Base-by-base conservation (phyloP, 2,888 invertebrate genomes). In the Nipponacmea schrenckii region DNA sequence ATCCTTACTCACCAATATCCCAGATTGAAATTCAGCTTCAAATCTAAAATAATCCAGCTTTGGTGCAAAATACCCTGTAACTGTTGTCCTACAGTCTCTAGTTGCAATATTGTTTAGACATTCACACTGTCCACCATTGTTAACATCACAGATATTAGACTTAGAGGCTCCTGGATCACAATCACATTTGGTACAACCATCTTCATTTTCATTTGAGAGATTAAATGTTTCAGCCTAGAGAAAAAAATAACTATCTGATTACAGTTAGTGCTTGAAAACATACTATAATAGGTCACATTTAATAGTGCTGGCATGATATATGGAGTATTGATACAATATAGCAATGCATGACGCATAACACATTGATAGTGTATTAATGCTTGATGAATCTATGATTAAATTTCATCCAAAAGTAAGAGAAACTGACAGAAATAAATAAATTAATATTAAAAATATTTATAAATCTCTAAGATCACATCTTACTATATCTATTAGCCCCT, bases 151-250 rank as follows among this genome's bases (percentile, higher is more conserved):
- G 8, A 50, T 45, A 10, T 64, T 62, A 66, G 56, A 70, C 2
- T 48, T 14, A 10, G 82, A 75, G 10, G 71, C 80, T 8, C 84
- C 84, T 0, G 74, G 72, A 64, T 79, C 80, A 69, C 84, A 84
- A 44, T 74, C 78, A 70, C 84, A 84, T 7, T 67, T 39, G 0
- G 73, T 74, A 48, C 84, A 84, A 2, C 84, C 84, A 17, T 79
- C 77, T 0, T 76, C 71, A 66, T 81, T 81, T 7, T 39, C 56
- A 0, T 63, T 64, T 44, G 46, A 65, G 64, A 82, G 67, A 66
- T 75, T 74, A 68, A 68, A 83, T 50, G 71, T 77, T 26, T 75
- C 73, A 2, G 71, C 62, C 81, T 81, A 66, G 20, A 56, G 31
- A 64, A 39, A 27, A 8, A 24, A 70, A 5, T 10, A 39, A 39